Conservation (phyloP, 2,113 vertebrate species). For the Osmerus eperlanus region DNA sequence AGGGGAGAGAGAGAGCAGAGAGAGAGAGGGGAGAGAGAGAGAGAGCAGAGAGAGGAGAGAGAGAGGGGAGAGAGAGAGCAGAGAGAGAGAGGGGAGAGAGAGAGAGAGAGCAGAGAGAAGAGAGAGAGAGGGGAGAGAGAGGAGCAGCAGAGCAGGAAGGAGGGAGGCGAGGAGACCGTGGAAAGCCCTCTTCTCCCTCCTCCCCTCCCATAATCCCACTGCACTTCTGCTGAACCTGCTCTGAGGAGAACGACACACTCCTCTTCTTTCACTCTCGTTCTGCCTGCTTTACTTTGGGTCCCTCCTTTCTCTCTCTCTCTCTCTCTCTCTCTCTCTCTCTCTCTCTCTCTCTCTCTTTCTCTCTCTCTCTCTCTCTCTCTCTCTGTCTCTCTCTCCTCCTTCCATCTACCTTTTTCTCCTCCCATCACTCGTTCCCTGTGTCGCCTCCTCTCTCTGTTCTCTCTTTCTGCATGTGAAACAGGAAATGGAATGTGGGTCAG, state of each 20-base stretch:
- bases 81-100: background rate
- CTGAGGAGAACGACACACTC: background rate
- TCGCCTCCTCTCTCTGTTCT: slow-evolving; percentile 9
- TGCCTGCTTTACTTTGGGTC: background rate
- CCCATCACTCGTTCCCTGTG: slow-evolving; percentile 32
- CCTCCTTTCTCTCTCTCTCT: background rate
- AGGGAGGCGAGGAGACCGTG: background rate
- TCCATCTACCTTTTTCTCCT: slow-evolving; percentile 8
- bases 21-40: slow-evolving; percentile 6
- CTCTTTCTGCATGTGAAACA: slow-evolving; percentile 59
- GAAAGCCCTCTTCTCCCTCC: background rate
- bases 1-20: background rate
- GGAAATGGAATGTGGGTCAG: slow-evolving; percentile 67
- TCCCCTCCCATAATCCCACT: slow-evolving; percentile 51
- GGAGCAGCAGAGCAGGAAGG: too few relatives aligned
- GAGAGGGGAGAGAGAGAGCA: background rate
- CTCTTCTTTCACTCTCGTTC: too few relatives aligned
- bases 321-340: background rate
- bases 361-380: background rate
- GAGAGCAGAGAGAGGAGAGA: background rate
- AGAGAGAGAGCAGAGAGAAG: background rate
- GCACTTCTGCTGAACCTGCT: slow-evolving; percentile 52
- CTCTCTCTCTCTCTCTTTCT: background rate
- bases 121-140: background rate
- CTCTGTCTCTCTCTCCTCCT: background rate